These are phyloP conservation scores for Macrophya alboannulata DNA, from an alignment of 2,888 invertebrate species.

Conservation along the genomic window DNA sequence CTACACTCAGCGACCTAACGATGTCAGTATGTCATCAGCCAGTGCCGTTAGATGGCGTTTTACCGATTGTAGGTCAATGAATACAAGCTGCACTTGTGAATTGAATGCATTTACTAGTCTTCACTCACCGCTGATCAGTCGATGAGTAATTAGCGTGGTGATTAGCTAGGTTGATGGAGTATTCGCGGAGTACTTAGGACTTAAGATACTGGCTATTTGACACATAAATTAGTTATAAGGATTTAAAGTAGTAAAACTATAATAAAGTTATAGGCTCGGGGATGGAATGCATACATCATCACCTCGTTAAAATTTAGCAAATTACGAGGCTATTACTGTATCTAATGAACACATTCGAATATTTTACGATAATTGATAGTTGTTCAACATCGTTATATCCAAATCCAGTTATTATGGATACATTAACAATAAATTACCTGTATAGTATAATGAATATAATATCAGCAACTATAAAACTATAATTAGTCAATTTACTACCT, in stretches of 20 bases:
- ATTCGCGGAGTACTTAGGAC: not conserved
- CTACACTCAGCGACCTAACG: no score
- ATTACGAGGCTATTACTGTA: not conserved
- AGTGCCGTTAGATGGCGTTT: not conserved
- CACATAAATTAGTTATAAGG: not conserved
- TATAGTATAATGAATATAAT: not conserved
- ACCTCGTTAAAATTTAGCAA: not conserved
- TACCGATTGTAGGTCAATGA: constrained; percentile 7
- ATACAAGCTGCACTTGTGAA: not conserved
- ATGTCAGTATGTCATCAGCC: not conserved
- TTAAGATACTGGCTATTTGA: not conserved
- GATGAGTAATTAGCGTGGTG: not conserved
- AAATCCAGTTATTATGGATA: not conserved
- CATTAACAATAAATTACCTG: not conserved
- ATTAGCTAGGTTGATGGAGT: not conserved
- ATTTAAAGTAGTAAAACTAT: not conserved
- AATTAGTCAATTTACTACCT: not conserved
- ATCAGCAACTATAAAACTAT: not conserved
- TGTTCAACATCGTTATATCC: not conserved
- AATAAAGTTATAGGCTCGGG: not conserved
- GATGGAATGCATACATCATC: not conserved
- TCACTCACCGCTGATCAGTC: not conserved
- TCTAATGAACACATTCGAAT: not conserved
- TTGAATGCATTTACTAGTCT: not conserved
- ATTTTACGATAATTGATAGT: not conserved